These are phyloP conservation scores for Drosophila testacea DNA, from an alignment of 2,888 invertebrate genomes.

Conservation along the genomic window DNA sequence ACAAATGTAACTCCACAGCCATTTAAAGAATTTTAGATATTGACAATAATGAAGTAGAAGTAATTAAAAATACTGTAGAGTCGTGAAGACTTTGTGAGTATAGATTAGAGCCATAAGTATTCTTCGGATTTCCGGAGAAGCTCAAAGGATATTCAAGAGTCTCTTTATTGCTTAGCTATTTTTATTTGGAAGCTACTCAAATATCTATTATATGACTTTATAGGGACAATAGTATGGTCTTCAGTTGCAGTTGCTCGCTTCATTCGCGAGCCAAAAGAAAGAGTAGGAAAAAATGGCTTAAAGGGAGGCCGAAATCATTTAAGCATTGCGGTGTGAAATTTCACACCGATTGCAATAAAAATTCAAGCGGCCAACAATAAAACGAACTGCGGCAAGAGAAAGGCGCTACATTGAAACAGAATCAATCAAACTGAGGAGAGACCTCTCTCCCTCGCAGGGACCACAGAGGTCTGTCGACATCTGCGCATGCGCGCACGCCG, in stretches of 20 bases:
- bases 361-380: slow-evolving; percentile 67
- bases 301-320: slow-evolving; percentile 77
- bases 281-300: slow-evolving; percentile 11
- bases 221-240: background rate
- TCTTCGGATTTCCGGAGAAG: too few relatives aligned
- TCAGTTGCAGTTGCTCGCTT: slow-evolving; percentile 18
- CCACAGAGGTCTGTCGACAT: slow-evolving; percentile 41
- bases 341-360: slow-evolving; percentile 84
- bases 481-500: slow-evolving; percentile 71
- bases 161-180: background rate
- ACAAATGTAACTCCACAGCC: background rate
- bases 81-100: too few relatives aligned
- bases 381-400: slow-evolving; percentile 57
- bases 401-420: slow-evolving; percentile 76
- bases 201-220: background rate
- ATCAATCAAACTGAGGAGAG: slow-evolving; percentile 79
- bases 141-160: too few relatives aligned
- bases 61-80: too few relatives aligned
- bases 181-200: background rate
- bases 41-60: background rate
- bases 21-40: background rate
- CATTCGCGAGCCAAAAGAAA: slow-evolving; percentile 44
- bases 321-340: slow-evolving; percentile 85
- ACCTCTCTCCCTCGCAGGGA: slow-evolving; percentile 27
- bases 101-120: too few relatives aligned